Base-by-base conservation (phyloP, 1,140 invertebrate species). In the Musca vetustissima region DNA sequence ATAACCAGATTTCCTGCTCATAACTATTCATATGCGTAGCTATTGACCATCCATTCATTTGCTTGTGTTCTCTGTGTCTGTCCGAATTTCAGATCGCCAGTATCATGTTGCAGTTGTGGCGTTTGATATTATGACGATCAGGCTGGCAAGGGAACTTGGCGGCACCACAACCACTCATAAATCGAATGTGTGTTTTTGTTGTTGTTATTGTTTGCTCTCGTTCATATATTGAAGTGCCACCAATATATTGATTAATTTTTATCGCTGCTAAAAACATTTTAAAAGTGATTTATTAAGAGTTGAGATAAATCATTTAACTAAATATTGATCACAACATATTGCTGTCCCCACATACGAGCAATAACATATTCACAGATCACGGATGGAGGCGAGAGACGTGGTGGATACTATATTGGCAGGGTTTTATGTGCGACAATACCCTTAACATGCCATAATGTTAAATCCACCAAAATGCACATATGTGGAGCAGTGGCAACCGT, bases 271-370 rank as follows among this genome's bases (percentile, higher is more conserved):
- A 61, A 61, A 61, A 61, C 53, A 68, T 47, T 68, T 68, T 67
- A 68, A 61, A 61, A 68, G 66, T 68, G 66, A 68, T 68, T 68
- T 68, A 68, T 68, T 68, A 47, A 68, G 66, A 68, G 28, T 28
- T 59, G 66, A 47, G 32, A 68, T 68, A 68, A 68, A 68, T 68
- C 52, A 68, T 57, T 68, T 68, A 59, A 59, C 53, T 57, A 59
- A 59, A 68, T 61, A 61, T 61, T 61, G 57, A 61, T 61, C 57
- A 61, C 28, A 61, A 61, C 57, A 61, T 61, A 61, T 68, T 68
- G 66, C 43, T 59, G 53, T 28, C 53, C 19, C 17, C 64, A 65
- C 64, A 65, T 50, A 50, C 64, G n/a, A n/a, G n/a, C n/a, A 43
- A 64, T 64, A 47, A 64, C 28, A 43, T 43, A 43, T 43, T 43